Evolutionary conservation across 2,797 vertebrate species (phyloP), one percentile per base, ranked within the genome.

Genomic region (Ammospiza maritima): DNA sequence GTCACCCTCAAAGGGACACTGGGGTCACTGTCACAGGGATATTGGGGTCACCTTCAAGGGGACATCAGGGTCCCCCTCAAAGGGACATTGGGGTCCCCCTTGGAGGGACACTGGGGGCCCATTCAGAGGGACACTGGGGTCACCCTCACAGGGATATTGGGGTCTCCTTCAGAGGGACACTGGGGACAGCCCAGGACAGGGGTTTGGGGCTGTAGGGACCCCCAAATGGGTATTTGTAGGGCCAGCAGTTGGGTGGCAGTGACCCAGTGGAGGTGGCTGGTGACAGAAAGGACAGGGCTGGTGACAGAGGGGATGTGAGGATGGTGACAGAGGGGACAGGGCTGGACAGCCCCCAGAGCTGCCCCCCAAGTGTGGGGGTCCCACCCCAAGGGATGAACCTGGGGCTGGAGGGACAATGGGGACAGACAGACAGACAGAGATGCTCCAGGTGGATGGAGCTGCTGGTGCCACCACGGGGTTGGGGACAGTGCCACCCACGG

Each of bases 371-470:
- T 0, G 0, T 16, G 30, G 60, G 34, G 86, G 64, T 40, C n/a
- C 60, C 45, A 53, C 21, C 11, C 20, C 69, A 38, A 22, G 21
- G 18, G 22, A n/a, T 26, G 30, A 29, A 36, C 21, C 15, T 5
- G 13, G 21, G 57, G 11, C 2, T 29, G 45, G 70, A 57, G 69
- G 54, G 56, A 5, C 48, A n/a, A 11, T 7, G 1, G 50, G 0
- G 27, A 53, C 38, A 38, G 38, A 38, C 38, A 38, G 38, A 38
- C 50, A 53, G 27, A 29, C 27, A 29, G 50, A 30, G 70, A 48
- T 2, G 45, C 45, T 32, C 18, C 40, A 10, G 1, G 1, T 5
- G 0, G 0, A 18, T 13, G 27, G n/a, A 42, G 48, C 34, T 23
- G 30, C 16, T 0, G 1, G 32, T 38, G 61, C 47, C 88, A 77